Evolutionary conservation across 2,888 invertebrate genomes (phyloP).

Genomic region (Tetragonula carbonaria): DNA sequence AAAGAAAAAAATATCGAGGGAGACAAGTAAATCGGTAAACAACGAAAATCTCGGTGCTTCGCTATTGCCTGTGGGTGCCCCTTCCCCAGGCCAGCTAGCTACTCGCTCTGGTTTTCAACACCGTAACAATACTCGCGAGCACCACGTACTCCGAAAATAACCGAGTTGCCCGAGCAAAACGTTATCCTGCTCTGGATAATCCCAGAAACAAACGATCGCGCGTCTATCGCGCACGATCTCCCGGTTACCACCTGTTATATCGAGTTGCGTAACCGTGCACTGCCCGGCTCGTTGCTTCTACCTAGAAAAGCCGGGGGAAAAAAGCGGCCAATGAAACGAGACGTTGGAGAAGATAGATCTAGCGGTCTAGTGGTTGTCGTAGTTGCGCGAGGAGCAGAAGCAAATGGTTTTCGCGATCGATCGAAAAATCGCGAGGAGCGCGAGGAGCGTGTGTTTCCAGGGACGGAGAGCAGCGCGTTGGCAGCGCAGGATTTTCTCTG

Average conservation of each 20-base stretch:
- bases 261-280: too few species aligned
- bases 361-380: too few species aligned
- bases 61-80: too few species aligned
- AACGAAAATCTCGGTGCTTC: not conserved
- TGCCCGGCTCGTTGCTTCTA: too few species aligned
- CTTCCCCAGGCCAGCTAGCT: not conserved
- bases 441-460: not conserved
- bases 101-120: not conserved
- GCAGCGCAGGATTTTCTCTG: conserved; percentile 55
- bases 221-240: not conserved
- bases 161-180: too few species aligned
- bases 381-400: too few species aligned
- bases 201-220: not conserved
- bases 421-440: not conserved
- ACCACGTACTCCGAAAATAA: not conserved
- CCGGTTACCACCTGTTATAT: conserved; percentile 33
- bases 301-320: not conserved
- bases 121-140: not conserved
- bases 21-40: not conserved
- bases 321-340: not conserved
- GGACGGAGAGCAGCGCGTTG: conserved; percentile 52
- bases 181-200: not conserved
- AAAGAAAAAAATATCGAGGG: accelerated
- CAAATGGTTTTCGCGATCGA: too few species aligned
- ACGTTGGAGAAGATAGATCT: too few species aligned